These are phyloP conservation scores for Dryobota labecula DNA, from an alignment of 2,888 invertebrate genomes.

Conservation along the genomic window DNA sequence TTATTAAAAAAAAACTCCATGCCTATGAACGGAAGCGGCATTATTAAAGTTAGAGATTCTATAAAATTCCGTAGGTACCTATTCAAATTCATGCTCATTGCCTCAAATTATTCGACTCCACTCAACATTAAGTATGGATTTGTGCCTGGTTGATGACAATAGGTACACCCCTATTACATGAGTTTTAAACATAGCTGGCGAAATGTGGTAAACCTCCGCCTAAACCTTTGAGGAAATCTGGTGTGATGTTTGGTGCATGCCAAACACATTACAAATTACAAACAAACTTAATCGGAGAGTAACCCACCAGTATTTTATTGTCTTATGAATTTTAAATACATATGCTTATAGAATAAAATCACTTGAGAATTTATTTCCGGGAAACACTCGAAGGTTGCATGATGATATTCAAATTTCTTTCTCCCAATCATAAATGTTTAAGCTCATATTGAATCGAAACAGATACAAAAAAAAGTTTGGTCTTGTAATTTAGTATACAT, in stretches of 20 bases:
- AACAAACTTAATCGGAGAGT: not conserved
- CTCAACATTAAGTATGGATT: not conserved
- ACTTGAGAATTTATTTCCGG: not conserved
- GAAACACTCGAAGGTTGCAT: not conserved
- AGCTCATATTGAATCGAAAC: not conserved
- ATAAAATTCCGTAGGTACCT: not conserved
- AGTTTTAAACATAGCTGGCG: not conserved
- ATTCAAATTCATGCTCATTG: constrained; percentile 1
- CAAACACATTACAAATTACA: not conserved
- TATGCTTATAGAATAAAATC: not conserved
- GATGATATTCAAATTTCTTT: not conserved
- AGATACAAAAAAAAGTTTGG: no score
- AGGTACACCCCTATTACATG: not conserved
- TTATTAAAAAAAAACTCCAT: no score
- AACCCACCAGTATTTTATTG: not conserved
- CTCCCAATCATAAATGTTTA: not conserved
- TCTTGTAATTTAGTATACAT: no score
- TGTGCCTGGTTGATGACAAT: not conserved
- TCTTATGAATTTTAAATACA: not conserved
- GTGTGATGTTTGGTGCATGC: not conserved
- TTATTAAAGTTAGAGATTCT: not conserved
- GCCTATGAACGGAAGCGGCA: no score
- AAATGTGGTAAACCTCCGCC: not conserved
- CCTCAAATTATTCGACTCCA: not conserved
- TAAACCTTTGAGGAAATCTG: not conserved